phyloP scores from a whole-genome alignment of 1,140 invertebrate species.

The Lepidurus packardi region DNA sequence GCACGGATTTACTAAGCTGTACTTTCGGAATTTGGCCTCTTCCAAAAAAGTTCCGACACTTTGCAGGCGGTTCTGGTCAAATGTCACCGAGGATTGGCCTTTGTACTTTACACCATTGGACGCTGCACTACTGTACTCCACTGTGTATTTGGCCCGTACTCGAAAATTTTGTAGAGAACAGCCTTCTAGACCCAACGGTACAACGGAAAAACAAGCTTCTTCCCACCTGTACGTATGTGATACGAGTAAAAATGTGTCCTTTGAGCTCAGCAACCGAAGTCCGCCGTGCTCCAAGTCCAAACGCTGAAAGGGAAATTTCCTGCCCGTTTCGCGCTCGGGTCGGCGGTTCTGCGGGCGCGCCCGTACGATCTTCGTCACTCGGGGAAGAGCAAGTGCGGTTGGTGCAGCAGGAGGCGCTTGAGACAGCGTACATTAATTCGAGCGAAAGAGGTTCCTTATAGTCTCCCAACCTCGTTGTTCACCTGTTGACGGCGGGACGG shows the following conservation, averaged over 20 bases:
- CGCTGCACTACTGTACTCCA: constrained; percentile 3
- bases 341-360: constrained; percentile 1
- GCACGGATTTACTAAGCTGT: background rate
- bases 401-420: background rate
- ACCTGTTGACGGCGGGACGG: background rate
- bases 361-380: constrained; percentile 3
- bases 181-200: background rate
- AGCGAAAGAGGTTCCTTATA: background rate
- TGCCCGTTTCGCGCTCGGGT: background rate
- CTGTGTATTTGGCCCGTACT: background rate
- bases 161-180: background rate
- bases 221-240: constrained; percentile 5
- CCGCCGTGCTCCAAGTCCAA: constrained; percentile 20
- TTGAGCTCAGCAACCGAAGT: constrained; percentile 21
- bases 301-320: constrained; percentile 11
- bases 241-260: constrained; percentile 3
- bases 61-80: constrained; percentile 13
- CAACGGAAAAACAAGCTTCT: background rate
- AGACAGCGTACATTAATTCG: background rate
- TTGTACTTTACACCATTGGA: constrained; percentile 19
- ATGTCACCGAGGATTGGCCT: constrained; percentile 12
- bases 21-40: constrained; percentile 18
- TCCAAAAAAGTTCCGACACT: constrained; percentile 10
- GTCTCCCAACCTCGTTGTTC: background rate
- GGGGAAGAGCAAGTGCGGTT: constrained; percentile 1